Conservation (phyloP, 53 echinoderm and acorn worm species). For the Crossaster papposus region DNA sequence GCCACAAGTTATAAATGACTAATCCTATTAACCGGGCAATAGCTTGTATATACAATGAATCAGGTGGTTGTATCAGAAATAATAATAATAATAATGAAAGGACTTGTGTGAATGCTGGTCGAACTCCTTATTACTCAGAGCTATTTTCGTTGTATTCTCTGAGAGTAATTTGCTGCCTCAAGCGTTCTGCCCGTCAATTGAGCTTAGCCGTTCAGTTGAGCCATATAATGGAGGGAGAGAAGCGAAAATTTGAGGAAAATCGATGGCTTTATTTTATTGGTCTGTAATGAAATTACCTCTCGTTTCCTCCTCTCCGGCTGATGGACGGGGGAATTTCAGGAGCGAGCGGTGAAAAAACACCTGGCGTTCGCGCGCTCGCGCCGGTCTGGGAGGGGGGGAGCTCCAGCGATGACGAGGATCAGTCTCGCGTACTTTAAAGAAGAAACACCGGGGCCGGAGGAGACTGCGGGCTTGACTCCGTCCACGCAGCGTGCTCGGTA, state of each 20-base stretch:
- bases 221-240: constrained; percentile 57
- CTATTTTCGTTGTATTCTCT: constrained; percentile 41
- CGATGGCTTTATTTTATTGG: constrained; percentile 65
- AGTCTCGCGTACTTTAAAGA: not conserved
- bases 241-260: constrained; percentile 46
- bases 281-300: constrained; percentile 67
- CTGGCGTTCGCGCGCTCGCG: constrained; percentile 35
- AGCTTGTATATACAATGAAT: constrained; percentile 26
- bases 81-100: not conserved
- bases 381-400: not conserved
- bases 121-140: not conserved
- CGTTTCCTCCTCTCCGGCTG: constrained; percentile 56
- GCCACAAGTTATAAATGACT: constrained; percentile 7
- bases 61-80: constrained; percentile 6
- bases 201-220: constrained; percentile 57
- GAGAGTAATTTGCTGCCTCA: constrained; percentile 54
- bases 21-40: not conserved
- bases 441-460: not conserved
- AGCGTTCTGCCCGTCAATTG: constrained; percentile 36
- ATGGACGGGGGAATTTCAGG: constrained; percentile 60
- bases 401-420: not conserved
- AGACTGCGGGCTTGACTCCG: constrained; percentile 4
- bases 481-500: not conserved
- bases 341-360: constrained; percentile 61
- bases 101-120: not conserved